phyloP scores from a whole-genome alignment of 2,797 vertebrate species.

The Epinephelus awoara region DNA sequence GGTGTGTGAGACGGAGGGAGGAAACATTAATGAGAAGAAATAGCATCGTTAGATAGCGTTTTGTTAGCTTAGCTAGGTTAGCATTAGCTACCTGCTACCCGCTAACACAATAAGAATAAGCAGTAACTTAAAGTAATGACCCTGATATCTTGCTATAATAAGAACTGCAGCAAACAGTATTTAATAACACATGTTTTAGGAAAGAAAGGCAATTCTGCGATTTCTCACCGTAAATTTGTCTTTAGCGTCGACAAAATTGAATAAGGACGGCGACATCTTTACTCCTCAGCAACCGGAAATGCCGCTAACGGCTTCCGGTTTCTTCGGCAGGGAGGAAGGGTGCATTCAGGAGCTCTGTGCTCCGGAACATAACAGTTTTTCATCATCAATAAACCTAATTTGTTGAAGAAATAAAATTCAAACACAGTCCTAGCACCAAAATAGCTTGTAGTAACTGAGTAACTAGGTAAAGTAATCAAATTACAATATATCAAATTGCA shows the following conservation, averaged over 20 bases:
- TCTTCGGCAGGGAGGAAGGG: neutral
- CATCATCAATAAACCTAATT: neutral
- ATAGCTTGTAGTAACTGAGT: neutral
- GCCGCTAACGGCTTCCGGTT: slow-evolving; percentile 64
- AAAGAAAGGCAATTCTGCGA: accelerated
- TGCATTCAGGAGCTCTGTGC: slow-evolving; percentile 14
- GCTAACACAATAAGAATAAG: neutral
- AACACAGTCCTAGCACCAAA: neutral
- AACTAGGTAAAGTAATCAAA: too few relatives aligned
- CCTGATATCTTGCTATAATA: accelerated
- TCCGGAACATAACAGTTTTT: neutral
- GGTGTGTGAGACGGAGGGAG: slow-evolving; percentile 58
- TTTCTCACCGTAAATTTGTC: slow-evolving; percentile 85
- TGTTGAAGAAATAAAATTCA: neutral
- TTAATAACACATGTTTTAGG: accelerated
- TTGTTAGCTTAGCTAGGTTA: slow-evolving; percentile 58
- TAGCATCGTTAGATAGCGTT: neutral
- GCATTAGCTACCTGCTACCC: slow-evolving; percentile 29
- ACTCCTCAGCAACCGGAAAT: slow-evolving; percentile 48
- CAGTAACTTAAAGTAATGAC: accelerated
- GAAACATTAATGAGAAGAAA: slow-evolving; percentile 24
- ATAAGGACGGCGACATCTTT: slow-evolving; percentile 84
- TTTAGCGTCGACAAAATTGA: slow-evolving; percentile 85
- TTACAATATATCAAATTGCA: too few relatives aligned
- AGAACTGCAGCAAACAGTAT: accelerated